Base-by-base conservation (phyloP, 2,113 vertebrate genomes). In the Anolis carolinensis region DNA sequence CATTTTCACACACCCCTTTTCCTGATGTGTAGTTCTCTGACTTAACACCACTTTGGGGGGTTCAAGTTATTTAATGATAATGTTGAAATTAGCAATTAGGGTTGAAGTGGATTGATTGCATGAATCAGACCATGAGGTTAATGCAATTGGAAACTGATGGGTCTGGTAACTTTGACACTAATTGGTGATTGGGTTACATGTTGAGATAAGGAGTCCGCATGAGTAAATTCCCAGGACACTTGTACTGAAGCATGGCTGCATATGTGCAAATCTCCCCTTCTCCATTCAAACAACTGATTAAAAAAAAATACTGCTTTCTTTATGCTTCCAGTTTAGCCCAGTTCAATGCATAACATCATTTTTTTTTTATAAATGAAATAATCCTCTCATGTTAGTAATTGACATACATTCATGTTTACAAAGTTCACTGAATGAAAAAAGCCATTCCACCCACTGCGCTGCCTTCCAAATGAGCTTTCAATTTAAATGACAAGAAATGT, bases 41-140 rank as follows among this genome's bases (percentile, higher is more conserved):
- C 94, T 94, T 95, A 67, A 96, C 92, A 80, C 77, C 90, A 93
- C 95, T 90, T 95, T 95, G 87, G 75, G 74, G 52, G 91, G 92
- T 74, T 95, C 89, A 92, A 94, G 95, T 95, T 96, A 95, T 94
- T 95, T 95, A 95, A 97, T 93, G 91, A 93, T 95, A 94, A 95
- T 91, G 94, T 95, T 95, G 92, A 95, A 95, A 96, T 96, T 95
- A 94, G 90, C 93, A 94, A 97, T 96, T 96, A 96, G 90, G 93
- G 96, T 96, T 93, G 89, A 85, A 95, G 89, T 91, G 81, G 75
- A 95, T 93, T 93, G 93, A 96, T 95, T 95, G 85, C 72, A 84
- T 95, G 93, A 95, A 95, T 90, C 90, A 90, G 86, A 91, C 89
- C 91, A 79, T 94, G 90, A 96, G 96, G 95, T 97, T 96, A 96